Base-by-base conservation (phyloP, 2,888 invertebrate species). In the Drosophila demipolita region DNA sequence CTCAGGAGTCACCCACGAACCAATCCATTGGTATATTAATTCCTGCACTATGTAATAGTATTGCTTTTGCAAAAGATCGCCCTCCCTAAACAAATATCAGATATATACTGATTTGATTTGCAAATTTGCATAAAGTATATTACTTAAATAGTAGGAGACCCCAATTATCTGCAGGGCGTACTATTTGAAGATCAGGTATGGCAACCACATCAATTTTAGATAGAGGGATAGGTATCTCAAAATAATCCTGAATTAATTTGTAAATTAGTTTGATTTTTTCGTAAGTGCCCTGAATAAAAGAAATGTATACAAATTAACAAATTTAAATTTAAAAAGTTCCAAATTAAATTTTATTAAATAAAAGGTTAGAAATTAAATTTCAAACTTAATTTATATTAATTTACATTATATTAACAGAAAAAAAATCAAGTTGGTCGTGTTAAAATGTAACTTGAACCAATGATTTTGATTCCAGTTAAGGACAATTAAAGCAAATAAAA, bases 21-120 rank as follows among this genome's bases (percentile, higher is more conserved):
- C 97, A 17, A 97, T 92, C 97, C 97, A 97, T 91, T 97, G 97
- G 91, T 96, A 96, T 3, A 95, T 95, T 45, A 97, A 87, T 91
- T 97, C 97, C 82, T 96, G 96, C 0, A 96, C 94, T 4, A 96
- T 93, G 72, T 95, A 95, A 92, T 95, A 95, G 78, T 95, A 95
- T 1, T 95, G 95, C 53, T 94, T 94, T 78, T 94, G 94, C 75
- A 95, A 94, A 1, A 97, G 90, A 87, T 97, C 96, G 80, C 95
- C 96, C 92, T 97, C 97, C 90, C 97, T 97, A 86, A 35, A 92
- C 87, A 86, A 29, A 54, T 38, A 20, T 23, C 26, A 3, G 15
- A 8, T 52, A 23, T 9, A n/a, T 9, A 42, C 15, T n/a, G 3
- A 17, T 23, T 11, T 36, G 11, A 17, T 35, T 53, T 36, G 33